Conservation (phyloP, 2,797 vertebrate species). For the Salmo trutta region DNA sequence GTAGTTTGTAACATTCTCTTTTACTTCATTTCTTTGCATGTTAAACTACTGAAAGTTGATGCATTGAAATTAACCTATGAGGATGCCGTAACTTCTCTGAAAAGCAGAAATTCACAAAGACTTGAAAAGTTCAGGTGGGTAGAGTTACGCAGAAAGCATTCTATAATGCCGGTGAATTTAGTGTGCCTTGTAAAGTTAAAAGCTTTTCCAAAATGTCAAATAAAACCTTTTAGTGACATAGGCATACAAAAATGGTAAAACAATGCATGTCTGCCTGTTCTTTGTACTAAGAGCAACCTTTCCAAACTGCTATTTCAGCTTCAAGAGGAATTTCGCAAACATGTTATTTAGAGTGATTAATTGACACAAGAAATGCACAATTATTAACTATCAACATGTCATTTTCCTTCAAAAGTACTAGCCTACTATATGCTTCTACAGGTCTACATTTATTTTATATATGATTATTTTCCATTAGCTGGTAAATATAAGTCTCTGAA, state of each 20-base stretch:
- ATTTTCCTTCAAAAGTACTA: conserved; percentile 4
- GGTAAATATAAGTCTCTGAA: conserved; percentile 30
- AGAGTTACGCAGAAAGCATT: conserved; percentile 38
- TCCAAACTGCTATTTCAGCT: conserved; percentile 60
- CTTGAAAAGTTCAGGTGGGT: conserved; percentile 61
- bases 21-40: background rate
- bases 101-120: conserved; percentile 49
- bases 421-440: background rate
- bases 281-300: conserved; percentile 46
- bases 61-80: conserved; percentile 29
- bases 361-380: conserved; percentile 17
- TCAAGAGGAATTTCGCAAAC: conserved; percentile 41
- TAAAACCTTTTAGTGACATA: conserved; percentile 49
- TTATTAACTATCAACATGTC: conserved; percentile 17
- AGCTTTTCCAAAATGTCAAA: conserved; percentile 79
- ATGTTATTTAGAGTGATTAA: background rate
- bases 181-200: conserved; percentile 69
- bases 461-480: conserved; percentile 2
- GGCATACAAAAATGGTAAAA: conserved; percentile 42
- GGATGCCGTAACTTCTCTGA: conserved; percentile 38
- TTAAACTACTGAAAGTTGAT: background rate
- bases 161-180: conserved; percentile 52
- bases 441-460: background rate
- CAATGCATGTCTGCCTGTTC: conserved; percentile 47
- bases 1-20: background rate